phyloP scores from a whole-genome alignment of 2,888 invertebrate genomes.

The Patella pellucida region DNA sequence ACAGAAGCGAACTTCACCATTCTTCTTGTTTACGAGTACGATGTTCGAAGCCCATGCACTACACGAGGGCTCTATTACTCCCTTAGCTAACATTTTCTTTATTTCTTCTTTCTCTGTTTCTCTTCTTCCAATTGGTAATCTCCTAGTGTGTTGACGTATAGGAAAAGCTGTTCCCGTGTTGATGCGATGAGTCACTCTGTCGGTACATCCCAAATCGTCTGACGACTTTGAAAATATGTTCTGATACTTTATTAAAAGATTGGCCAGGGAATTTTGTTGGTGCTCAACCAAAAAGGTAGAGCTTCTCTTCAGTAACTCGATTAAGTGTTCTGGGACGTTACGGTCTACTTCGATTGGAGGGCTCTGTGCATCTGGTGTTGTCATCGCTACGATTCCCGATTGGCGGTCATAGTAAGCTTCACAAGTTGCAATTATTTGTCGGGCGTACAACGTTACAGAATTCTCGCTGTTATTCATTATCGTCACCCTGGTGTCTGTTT shows the following conservation, averaged over 20 bases:
- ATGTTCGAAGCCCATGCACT: no score
- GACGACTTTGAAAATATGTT: constrained; percentile 29
- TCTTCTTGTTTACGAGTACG: no score
- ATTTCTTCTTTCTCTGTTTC: no score
- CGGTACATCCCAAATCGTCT: constrained; percentile 26
- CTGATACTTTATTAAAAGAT: constrained; percentile 21
- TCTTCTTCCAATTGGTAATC: constrained; percentile 24
- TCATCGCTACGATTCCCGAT: not conserved
- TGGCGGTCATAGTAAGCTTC: not conserved
- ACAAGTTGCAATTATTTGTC: not conserved
- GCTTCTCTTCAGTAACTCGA: constrained; percentile 1
- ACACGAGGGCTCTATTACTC: no score
- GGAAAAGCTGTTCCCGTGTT: constrained; percentile 23
- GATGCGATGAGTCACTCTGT: constrained; percentile 20
- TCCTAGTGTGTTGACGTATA: constrained; percentile 23
- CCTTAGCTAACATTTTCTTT: no score
- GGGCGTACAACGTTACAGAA: not conserved
- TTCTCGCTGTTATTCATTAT: not conserved
- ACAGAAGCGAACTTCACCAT: no score
- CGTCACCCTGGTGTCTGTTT: not conserved
- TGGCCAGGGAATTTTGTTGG: not conserved
- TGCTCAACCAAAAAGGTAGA: not conserved
- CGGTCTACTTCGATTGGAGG: not conserved
- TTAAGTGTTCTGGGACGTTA: constrained; percentile 9
- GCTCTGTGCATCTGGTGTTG: not conserved